Evolutionary conservation across 2,797 vertebrate genomes (phyloP), one percentile per base, ranked within the genome.

Genomic region (Pangasius macronema): DNA sequence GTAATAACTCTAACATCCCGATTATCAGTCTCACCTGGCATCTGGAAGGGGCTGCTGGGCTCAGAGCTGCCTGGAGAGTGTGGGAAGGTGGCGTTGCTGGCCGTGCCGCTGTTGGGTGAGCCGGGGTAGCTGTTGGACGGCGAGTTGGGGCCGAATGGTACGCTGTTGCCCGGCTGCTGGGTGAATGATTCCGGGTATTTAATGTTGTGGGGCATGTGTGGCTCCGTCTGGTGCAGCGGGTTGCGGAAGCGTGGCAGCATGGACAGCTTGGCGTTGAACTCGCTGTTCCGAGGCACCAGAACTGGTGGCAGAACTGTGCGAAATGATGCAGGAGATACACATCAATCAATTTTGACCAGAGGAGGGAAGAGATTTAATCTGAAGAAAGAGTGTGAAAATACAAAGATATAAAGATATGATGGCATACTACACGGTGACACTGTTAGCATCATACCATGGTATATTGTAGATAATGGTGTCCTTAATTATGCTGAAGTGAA

Each of bases 211-310:
- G 98, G 98, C 98, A 99, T 99, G 94, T 98, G 97, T 0, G 98
- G 98, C 94, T 99, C 99, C 0, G 97, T 98, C 83, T 98, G 98
- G 82, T 95, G 95, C 0, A 97, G 96, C 83, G 98, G 95, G 94
- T 97, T 99, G 90, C 97, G 98, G 93, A 99, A 99, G 84, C 98
- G 98, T 53, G 99, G 98, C 93, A 99, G 89, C 93, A 99, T 98
- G 86, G 97, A 98, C 93, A 99, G 98, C 95, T 99, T 99, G 90
- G 98, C 97, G 63, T 99, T 99, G 92, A 98, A 99, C 93, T 99
- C 99, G 0, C 98, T 99, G 96, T 99, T 99, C 92, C 98, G 96
- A 2, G 99, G 98, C 89, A 99, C 99, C 95, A 99, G 96, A 89
- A 99, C 99, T 0, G 99, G 99, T 76, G 98, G 99, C 90, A 99